Evolutionary conservation across 2,113 vertebrate genomes (phyloP).

Genomic region (Anhinga rufa): DNA sequence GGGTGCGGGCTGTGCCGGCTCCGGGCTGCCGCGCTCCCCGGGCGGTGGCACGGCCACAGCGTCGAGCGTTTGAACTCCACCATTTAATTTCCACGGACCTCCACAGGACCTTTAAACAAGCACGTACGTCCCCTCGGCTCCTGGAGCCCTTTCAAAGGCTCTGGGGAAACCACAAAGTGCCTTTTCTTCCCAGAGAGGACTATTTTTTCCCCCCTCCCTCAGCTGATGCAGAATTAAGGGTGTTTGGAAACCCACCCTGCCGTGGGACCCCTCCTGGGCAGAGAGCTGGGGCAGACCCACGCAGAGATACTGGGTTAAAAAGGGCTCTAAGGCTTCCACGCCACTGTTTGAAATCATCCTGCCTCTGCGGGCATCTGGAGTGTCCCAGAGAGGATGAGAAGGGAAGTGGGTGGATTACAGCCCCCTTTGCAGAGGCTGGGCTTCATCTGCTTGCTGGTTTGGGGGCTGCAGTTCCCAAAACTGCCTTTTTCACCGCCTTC

Average conservation of each 20-base stretch:
- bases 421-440: neutral
- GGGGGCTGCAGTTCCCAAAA: neutral
- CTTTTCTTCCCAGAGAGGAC: neutral
- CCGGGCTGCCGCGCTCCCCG: neutral
- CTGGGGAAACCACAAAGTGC: neutral
- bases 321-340: neutral
- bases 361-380: neutral
- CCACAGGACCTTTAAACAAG: neutral
- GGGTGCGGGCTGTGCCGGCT: neutral
- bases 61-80: neutral
- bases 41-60: neutral
- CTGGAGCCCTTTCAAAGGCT: constrained; percentile 43
- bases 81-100: neutral
- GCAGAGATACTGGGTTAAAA: neutral
- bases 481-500: neutral
- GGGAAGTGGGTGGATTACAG: neutral
- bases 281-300: neutral
- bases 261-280: neutral
- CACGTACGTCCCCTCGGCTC: neutral
- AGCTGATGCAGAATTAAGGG: neutral
- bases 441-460: neutral
- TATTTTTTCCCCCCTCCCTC: neutral
- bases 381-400: neutral
- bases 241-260: neutral
- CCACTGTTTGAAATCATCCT: neutral